Conservation (phyloP, 1,140 invertebrate species). For the Drosophila nigrodunni region DNA sequence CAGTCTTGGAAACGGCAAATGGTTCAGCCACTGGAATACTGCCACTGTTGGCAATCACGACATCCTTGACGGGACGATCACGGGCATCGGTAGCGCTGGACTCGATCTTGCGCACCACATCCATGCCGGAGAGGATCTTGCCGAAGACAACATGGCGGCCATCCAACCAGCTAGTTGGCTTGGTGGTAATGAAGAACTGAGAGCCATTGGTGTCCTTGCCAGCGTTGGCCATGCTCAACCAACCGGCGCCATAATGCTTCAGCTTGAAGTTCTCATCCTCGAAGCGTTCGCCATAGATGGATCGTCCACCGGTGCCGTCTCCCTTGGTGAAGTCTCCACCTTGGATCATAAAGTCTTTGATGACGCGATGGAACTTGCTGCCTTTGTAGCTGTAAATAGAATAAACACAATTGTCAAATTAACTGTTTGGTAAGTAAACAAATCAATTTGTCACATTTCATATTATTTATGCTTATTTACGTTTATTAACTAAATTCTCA, state of each 20-base stretch:
- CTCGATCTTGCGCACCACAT: constrained; percentile 95
- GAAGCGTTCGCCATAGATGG: constrained; percentile 97
- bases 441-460: constrained; percentile 27
- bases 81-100: constrained; percentile 89
- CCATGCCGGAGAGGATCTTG: constrained; percentile 88
- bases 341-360: constrained; percentile 98
- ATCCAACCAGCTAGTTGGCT: constrained; percentile 97
- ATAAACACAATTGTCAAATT: constrained; percentile 25
- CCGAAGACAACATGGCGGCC: constrained; percentile 99
- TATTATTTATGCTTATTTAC: constrained; percentile 20
- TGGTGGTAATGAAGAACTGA: constrained; percentile 98
- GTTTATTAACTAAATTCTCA: constrained; percentile 52
- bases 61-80: constrained; percentile 92
- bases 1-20: constrained; percentile 92
- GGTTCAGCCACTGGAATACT: constrained; percentile 89
- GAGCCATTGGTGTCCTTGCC: constrained; percentile 99
- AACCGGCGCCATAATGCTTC: constrained; percentile 98
- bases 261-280: constrained; percentile 99
- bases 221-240: constrained; percentile 98
- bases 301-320: constrained; percentile 95
- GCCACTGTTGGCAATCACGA: constrained; percentile 91
- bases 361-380: constrained; percentile 96
- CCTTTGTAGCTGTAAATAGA: constrained; percentile 88
- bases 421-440: constrained; percentile 32
- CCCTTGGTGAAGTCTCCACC: constrained; percentile 97